These are phyloP conservation scores for Aspidapion aeneum DNA, from an alignment of 2,888 invertebrate genomes.

Conservation along the genomic window DNA sequence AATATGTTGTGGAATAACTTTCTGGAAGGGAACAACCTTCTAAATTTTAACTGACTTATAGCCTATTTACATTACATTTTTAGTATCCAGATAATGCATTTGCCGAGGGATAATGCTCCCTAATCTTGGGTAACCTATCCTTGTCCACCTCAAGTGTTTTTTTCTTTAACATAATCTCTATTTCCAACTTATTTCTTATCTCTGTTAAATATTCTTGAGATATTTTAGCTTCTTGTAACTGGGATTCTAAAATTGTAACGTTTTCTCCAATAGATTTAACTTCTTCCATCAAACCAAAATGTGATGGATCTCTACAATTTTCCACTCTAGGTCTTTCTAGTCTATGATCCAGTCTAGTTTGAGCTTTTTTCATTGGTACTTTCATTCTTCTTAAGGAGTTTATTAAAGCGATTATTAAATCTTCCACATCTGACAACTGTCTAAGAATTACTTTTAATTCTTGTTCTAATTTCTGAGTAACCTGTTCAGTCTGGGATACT, in stretches of 20 bases:
- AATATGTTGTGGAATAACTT: constrained; percentile 76
- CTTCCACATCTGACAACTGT: constrained; percentile 72
- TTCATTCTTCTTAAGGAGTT: constrained; percentile 66
- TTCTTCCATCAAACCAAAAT: constrained; percentile 41
- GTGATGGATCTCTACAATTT: constrained; percentile 77
- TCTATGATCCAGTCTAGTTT: constrained; percentile 77
- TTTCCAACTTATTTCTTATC: not conserved
- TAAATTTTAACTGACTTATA: too few species aligned
- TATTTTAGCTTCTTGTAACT: not conserved
- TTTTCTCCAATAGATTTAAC: not conserved
- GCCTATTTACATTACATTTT: too few species aligned
- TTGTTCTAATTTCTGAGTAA: constrained; percentile 65
- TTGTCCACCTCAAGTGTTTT: not conserved
- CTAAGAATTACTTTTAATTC: constrained; percentile 62
- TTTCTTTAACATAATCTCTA: not conserved
- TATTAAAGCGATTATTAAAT: constrained; percentile 64
- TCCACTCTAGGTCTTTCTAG: constrained; percentile 74
- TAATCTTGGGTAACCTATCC: not conserved
- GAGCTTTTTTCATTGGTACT: constrained; percentile 49
- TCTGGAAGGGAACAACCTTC: too few species aligned
- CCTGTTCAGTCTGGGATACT: constrained; percentile 71
- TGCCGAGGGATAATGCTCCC: not conserved
- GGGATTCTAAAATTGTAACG: not conserved
- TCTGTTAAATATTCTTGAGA: not conserved
- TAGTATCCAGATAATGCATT: constrained; percentile 28